Base-by-base conservation (phyloP, 1,140 invertebrate species). In the Drosophila ficusphila region DNA sequence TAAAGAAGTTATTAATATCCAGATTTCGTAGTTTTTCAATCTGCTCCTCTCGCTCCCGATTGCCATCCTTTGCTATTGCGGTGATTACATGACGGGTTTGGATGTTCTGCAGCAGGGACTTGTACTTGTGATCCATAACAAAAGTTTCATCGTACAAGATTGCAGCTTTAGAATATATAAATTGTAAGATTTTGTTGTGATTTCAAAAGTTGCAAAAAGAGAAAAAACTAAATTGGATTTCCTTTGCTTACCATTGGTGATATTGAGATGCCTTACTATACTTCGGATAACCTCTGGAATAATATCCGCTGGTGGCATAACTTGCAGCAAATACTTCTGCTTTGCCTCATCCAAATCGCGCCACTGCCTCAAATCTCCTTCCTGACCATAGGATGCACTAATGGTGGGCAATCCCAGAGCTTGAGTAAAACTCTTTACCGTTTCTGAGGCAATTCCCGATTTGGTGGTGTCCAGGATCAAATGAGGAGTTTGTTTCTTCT, bases 111-210 rank as follows among this genome's bases (percentile, higher is more conserved):
- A 98, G 91, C 1, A 98, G 91, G 5, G 96, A 96, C 91, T 97
- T 97, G 92, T 97, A 98, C 91, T 98, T 97, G 92, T 98, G 96
- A 75, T 97, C 96, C 96, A 98, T 97, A 0, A 96, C 95, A 81
- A 98, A 98, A 18, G 95, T 94, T 8, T 95, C 93, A 79, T 98
- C 97, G 90, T 97, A 98, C 5, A 98, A 93, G 38, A 98, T 96
- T 2, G 96, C 97, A 14, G 97, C 79, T 83, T 12, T 8, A 3
- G 8, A 5, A 1, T 19, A 18, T n/a, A 12, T 21, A 2, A 18
- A n/a, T 31, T 16, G n/a, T 23, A 0, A 2, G 12, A 8, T 0
- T 3, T 0, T 48, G 0, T 2, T 5, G n/a, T n/a, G n/a, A n/a
- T n/a, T n/a, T n/a, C n/a, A n/a, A n/a, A n/a, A n/a, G n/a, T n/a